These are phyloP conservation scores for Tapirus terrestris DNA, from an alignment of 2,113 vertebrate species.

Conservation along the genomic window DNA sequence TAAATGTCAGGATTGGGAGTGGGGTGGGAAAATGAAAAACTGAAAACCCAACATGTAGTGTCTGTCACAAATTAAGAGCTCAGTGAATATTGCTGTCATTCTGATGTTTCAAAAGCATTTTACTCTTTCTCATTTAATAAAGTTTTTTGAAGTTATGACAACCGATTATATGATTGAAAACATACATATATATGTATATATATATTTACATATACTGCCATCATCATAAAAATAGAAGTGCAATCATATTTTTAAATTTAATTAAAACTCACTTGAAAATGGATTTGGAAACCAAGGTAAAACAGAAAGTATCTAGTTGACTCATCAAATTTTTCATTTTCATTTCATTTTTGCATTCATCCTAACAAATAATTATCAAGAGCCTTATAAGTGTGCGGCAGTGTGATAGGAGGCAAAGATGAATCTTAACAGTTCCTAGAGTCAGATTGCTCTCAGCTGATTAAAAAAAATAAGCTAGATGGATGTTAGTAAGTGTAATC, in stretches of 20 bases:
- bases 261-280: slow-evolving; percentile 57
- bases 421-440: neutral
- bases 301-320: slow-evolving; percentile 54
- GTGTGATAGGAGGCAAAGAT: neutral
- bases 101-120: neutral
- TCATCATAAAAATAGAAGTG: neutral
- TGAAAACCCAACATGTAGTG: neutral
- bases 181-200: neutral
- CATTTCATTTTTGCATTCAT: neutral
- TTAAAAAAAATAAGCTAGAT: neutral
- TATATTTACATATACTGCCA: neutral
- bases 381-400: neutral
- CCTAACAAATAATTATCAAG: neutral
- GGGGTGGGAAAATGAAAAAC: neutral
- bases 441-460: neutral
- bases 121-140: neutral
- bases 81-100: neutral
- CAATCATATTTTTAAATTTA: slow-evolving; percentile 39
- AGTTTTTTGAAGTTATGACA: neutral
- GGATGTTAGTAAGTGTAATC: neutral
- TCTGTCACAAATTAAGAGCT: neutral
- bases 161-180: neutral
- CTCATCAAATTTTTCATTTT: slow-evolving; percentile 44
- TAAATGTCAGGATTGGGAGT: neutral
- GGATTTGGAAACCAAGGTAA: slow-evolving; percentile 7